Conservation (phyloP, 2,113 vertebrate species). For the Halcyon senegalensis region DNA sequence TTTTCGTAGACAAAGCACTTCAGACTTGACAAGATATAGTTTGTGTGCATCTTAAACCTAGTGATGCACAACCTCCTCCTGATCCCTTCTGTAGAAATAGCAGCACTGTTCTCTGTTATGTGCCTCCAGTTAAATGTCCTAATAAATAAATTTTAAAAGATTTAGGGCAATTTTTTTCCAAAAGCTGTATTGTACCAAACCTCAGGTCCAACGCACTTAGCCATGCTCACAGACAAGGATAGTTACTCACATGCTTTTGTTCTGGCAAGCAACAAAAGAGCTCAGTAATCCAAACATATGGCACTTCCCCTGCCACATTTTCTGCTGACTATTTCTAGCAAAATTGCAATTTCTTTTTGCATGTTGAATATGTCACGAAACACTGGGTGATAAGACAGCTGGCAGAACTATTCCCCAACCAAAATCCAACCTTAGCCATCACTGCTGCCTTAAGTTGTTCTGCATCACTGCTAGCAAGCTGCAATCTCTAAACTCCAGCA, state of each 20-base stretch:
- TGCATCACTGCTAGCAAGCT: background rate
- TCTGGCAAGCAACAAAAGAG: background rate
- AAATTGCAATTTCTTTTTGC: conserved; percentile 1
- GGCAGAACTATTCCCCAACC: background rate
- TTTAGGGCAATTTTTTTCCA: background rate
- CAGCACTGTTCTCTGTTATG: background rate
- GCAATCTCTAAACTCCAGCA: background rate
- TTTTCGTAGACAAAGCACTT: background rate
- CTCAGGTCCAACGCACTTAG: background rate
- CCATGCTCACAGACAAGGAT: background rate
- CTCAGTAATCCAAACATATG: background rate
- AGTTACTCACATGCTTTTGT: background rate
- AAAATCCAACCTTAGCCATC: background rate
- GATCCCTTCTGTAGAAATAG: background rate
- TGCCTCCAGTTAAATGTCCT: background rate
- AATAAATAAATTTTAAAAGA: background rate
- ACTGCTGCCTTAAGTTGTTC: background rate
- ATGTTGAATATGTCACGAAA: background rate
- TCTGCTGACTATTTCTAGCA: background rate
- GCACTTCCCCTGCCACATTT: background rate
- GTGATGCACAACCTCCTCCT: background rate
- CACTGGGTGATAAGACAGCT: background rate
- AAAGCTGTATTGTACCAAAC: background rate
- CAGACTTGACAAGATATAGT: background rate
- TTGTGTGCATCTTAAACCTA: background rate